Percentiles rank a stretch among this genome's conserved stretches.
Conservation (phyloP, 2,113 vertebrate species). For the Ascaphus truei region DNA sequence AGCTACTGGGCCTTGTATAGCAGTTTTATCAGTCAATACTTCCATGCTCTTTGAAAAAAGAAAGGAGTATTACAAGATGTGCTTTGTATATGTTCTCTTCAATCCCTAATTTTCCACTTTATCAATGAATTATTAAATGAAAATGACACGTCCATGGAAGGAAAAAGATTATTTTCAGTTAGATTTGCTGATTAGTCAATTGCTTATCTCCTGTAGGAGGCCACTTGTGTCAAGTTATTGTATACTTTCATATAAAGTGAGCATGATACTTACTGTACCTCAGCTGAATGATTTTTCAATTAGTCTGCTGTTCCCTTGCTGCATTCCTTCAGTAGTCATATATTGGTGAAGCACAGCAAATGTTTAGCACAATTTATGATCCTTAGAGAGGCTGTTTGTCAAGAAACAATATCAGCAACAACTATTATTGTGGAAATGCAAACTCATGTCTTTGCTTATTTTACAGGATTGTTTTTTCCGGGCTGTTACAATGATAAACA, state of each 20-base stretch:
- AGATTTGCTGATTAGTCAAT: constrained; percentile 59
- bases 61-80: constrained; percentile 24
- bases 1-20: constrained; percentile 45
- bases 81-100: constrained; percentile 34
- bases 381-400: constrained; percentile 62
- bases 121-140: constrained; percentile 58
- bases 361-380: constrained; percentile 70
- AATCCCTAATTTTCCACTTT: constrained; percentile 33
- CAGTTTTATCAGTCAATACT: constrained; percentile 48
- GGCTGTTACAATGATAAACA: constrained; percentile 41
- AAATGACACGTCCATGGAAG: constrained; percentile 47
- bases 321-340: constrained; percentile 55
- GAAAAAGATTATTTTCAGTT: constrained; percentile 51
- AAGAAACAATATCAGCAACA: constrained; percentile 67
- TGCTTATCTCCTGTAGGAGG: constrained; percentile 44
- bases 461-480: constrained; percentile 48
- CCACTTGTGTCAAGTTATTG: constrained; percentile 56
- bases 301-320: constrained; percentile 60
- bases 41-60: constrained; percentile 46
- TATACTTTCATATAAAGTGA: constrained; percentile 51
- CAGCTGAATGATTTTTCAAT: constrained; percentile 76
- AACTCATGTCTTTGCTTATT: constrained; percentile 57
- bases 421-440: constrained; percentile 59
- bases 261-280: constrained; percentile 48
- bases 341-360: constrained; percentile 63